Evolutionary conservation across 2,888 invertebrate species (phyloP).

Genomic region (Oxystoma pomonae): DNA sequence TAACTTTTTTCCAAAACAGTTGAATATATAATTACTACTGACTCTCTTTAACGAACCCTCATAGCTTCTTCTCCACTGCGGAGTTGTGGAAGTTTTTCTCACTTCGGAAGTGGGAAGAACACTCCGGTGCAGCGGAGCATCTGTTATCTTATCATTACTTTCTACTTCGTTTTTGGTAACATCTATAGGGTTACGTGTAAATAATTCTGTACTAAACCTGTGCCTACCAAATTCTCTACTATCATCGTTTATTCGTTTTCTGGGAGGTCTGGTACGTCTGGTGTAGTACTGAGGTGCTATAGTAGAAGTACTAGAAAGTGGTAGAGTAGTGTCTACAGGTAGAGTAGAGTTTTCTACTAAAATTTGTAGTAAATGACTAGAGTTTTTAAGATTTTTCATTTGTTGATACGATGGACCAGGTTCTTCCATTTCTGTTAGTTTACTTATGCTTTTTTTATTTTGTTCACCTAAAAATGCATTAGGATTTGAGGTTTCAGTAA

Average conservation of each 20-base stretch:
- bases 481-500: not conserved
- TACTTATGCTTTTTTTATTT: no score
- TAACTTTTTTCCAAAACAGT: conserved; percentile 53
- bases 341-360: conserved; percentile 17
- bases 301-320: not conserved
- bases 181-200: conserved; percentile 10
- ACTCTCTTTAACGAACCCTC: conserved; percentile 9
- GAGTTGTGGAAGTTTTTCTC: conserved; percentile 38
- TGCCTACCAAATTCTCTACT: conserved; percentile 28
- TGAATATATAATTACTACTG: conserved; percentile 45
- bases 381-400: not conserved
- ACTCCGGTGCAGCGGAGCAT: conserved; percentile 41
- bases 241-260: conserved; percentile 15
- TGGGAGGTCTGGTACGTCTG: conserved; percentile 18
- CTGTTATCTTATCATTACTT: conserved; percentile 29
- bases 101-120: conserved; percentile 42
- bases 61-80: conserved; percentile 32
- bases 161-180: conserved; percentile 5
- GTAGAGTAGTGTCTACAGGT: conserved; percentile 7
- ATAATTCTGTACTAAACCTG: conserved; percentile 32
- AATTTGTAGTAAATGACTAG: conserved; percentile 23
- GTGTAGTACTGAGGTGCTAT: conserved; percentile 10
- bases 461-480: no score
- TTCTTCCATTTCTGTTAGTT: not conserved
- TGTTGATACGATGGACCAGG: not conserved